Percentiles rank a stretch among this genome's conserved stretches.
These are phyloP conservation scores for Tetragonula carbonaria DNA, from an alignment of 2,888 invertebrate species.

Conservation along the genomic window DNA sequence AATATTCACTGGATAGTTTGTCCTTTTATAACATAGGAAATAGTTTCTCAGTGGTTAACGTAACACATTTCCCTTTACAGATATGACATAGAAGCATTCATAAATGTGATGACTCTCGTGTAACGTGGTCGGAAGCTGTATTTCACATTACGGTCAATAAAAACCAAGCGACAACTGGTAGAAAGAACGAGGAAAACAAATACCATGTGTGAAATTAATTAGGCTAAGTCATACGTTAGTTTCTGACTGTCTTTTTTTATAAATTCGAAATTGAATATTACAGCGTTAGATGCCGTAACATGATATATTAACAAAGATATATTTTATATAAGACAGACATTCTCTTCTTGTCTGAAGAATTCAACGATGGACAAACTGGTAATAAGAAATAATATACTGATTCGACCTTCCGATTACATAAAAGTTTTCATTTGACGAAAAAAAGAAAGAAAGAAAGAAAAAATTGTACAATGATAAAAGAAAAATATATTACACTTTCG, in stretches of 20 bases:
- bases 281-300: constrained; percentile 3
- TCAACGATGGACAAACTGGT: constrained; percentile 55
- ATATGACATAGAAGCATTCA: constrained; percentile 13
- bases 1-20: not conserved
- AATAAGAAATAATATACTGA: constrained; percentile 52
- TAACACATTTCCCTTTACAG: constrained; percentile 33
- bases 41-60: constrained; percentile 3
- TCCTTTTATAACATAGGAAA: constrained; percentile 5
- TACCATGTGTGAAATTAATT: constrained; percentile 75
- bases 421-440: constrained; percentile 17
- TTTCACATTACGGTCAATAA: constrained; percentile 75
- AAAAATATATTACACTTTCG: constrained; percentile 40
- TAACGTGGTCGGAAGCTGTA: constrained; percentile 70
- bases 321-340: constrained; percentile 50
- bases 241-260: constrained; percentile 28
- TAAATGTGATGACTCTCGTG: constrained; percentile 60
- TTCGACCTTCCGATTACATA: constrained; percentile 34
- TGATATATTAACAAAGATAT: constrained; percentile 12
- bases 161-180: constrained; percentile 66
- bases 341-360: constrained; percentile 49
- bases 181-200: constrained; percentile 61
- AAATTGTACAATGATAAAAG: constrained; percentile 19
- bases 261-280: constrained; percentile 21
- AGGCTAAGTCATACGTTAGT: constrained; percentile 45
- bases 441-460: not conserved